These are phyloP conservation scores for Myotis findleyi DNA, from an alignment of 2,797 vertebrate genomes.

Conservation along the genomic window DNA sequence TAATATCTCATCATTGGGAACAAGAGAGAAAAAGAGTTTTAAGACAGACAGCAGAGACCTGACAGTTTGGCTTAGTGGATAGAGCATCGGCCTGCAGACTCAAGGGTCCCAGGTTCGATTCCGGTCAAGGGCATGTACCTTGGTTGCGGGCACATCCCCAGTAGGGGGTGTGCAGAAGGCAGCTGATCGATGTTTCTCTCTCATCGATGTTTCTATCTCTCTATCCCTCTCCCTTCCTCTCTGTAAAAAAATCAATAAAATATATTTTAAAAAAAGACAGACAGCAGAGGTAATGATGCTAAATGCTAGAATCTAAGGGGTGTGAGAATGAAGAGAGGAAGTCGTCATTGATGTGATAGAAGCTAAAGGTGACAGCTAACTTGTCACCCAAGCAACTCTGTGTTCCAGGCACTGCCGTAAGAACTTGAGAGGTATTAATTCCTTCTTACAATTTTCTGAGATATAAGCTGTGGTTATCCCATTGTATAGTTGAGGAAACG, in stretches of 20 bases:
- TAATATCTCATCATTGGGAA: neutral
- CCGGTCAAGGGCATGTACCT: too few species aligned
- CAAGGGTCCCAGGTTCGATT: too few species aligned
- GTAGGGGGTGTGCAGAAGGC: too few species aligned
- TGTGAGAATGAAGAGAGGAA: neutral
- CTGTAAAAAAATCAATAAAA: too few species aligned
- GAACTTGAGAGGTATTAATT: neutral
- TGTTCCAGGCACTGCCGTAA: neutral
- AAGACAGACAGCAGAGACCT: neutral
- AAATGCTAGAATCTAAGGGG: neutral
- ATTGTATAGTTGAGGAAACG: neutral
- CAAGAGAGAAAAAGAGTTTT: neutral
- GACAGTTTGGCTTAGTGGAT: too few species aligned
- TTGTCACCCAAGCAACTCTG: neutral
- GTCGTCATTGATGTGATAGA: neutral
- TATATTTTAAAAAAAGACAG: neutral
- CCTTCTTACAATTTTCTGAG: neutral
- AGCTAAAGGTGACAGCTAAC: neutral
- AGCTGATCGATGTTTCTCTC: too few species aligned
- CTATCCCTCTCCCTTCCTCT: too few species aligned
- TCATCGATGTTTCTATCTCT: too few species aligned
- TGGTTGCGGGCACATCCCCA: too few species aligned
- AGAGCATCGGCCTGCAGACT: too few species aligned
- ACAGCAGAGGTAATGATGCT: neutral
- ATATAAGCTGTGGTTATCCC: neutral